These are phyloP conservation scores for Sinosuthora webbiana DNA, from an alignment of 2,113 vertebrate genomes.

Conservation along the genomic window DNA sequence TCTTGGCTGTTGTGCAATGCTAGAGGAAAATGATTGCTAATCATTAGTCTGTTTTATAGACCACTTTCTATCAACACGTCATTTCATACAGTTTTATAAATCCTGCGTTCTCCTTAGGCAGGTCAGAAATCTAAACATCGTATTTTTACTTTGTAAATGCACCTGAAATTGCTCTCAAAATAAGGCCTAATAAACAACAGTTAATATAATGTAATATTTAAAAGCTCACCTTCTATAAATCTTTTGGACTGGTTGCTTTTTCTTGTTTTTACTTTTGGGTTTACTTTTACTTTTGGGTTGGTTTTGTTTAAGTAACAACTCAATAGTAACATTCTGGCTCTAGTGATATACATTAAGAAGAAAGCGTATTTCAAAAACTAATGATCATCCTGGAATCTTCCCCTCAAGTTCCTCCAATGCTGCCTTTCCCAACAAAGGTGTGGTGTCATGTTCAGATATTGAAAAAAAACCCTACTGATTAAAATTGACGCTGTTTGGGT, in stretches of 20 bases:
- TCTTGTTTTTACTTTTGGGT: background rate
- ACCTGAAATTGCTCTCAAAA: background rate
- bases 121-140: background rate
- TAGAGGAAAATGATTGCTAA: conserved; percentile 67
- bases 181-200: background rate
- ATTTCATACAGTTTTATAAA: conserved; percentile 21
- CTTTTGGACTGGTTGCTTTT: background rate
- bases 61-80: conserved; percentile 1
- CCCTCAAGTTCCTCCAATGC: background rate
- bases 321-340: background rate
- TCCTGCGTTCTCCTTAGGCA: background rate
- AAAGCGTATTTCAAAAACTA: background rate
- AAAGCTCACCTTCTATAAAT: background rate
- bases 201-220: background rate
- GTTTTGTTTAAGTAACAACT: background rate
- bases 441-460: background rate
- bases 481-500: background rate
- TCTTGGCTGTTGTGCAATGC: conserved; percentile 82
- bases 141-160: background rate
- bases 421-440: background rate
- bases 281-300: background rate
- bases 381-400: background rate
- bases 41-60: conserved; percentile 31
- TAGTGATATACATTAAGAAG: background rate
- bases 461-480: background rate